Evolutionary conservation across 2,888 invertebrate species (phyloP).

Genomic region (Physocephala rufipes): DNA sequence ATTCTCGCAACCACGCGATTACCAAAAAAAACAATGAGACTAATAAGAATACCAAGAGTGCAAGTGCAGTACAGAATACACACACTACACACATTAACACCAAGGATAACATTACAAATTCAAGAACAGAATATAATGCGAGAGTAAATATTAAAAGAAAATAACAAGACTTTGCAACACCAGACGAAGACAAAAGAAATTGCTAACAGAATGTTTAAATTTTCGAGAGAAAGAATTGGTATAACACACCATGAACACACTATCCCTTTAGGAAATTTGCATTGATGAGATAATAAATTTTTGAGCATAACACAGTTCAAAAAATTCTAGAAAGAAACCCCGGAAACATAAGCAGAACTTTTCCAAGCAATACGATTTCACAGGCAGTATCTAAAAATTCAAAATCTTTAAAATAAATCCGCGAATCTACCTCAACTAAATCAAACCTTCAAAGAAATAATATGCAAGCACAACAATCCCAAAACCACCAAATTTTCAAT

Average conservation of each 20-base stretch:
- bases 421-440: too few relatives aligned
- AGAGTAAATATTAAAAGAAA: conserved; percentile 11
- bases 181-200: conserved; percentile 29
- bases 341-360: too few relatives aligned
- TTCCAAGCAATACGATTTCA: too few relatives aligned
- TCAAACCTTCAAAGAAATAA: too few relatives aligned
- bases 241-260: background rate
- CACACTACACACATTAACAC: conserved; percentile 12
- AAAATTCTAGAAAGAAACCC: too few relatives aligned
- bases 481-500: too few relatives aligned
- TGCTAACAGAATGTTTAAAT: conserved; percentile 21
- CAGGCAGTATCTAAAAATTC: too few relatives aligned
- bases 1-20: conserved; percentile 21
- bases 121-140: background rate
- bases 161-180: too few relatives aligned
- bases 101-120: background rate
- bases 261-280: conserved; percentile 1
- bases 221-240: conserved; percentile 17
- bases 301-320: too few relatives aligned
- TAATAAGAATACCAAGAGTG: background rate
- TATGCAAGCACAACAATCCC: too few relatives aligned
- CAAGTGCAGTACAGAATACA: too few relatives aligned
- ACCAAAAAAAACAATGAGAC: background rate
- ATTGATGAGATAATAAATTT: background rate
- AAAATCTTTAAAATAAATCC: too few relatives aligned